These are phyloP conservation scores for Leucania comma DNA, from an alignment of 2,888 invertebrate genomes.

Conservation along the genomic window DNA sequence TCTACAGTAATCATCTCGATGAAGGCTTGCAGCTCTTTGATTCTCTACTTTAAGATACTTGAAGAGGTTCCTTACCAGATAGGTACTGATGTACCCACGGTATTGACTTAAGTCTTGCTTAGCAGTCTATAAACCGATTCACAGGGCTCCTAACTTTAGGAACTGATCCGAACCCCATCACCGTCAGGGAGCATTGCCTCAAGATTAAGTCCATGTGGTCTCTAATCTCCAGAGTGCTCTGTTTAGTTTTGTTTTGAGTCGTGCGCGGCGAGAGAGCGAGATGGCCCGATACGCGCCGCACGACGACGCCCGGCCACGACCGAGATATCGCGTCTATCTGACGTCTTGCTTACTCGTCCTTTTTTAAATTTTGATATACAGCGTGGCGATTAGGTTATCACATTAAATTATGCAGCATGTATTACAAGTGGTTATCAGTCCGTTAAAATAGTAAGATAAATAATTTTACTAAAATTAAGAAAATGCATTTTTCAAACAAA, in stretches of 20 bases:
- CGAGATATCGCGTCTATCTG: constrained; percentile 75
- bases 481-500: too few species aligned
- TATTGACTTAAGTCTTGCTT: too few species aligned
- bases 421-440: too few species aligned
- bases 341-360: constrained; percentile 70
- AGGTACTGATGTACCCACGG: not conserved
- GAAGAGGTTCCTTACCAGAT: not conserved
- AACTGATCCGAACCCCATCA: constrained; percentile 29
- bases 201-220: constrained; percentile 66
- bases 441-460: too few species aligned
- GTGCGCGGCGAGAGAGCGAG: constrained; percentile 71
- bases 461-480: too few species aligned
- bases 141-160: constrained; percentile 12
- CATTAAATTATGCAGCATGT: too few species aligned
- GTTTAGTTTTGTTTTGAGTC: constrained; percentile 70
- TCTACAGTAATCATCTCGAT: too few species aligned
- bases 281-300: constrained; percentile 74
- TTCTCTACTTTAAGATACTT: not conserved
- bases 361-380: constrained; percentile 73
- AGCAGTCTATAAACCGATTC: not conserved
- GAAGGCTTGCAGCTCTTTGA: not conserved
- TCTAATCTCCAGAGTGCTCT: constrained; percentile 66
- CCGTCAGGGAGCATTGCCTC: constrained; percentile 45
- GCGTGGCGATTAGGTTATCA: too few species aligned
- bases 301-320: constrained; percentile 69